A percentile compares a stretch with the other conserved stretches of the same genome.
These are phyloP conservation scores for Drosophila quasianomalipes DNA, from an alignment of 2,888 invertebrate genomes.

Conservation along the genomic window DNA sequence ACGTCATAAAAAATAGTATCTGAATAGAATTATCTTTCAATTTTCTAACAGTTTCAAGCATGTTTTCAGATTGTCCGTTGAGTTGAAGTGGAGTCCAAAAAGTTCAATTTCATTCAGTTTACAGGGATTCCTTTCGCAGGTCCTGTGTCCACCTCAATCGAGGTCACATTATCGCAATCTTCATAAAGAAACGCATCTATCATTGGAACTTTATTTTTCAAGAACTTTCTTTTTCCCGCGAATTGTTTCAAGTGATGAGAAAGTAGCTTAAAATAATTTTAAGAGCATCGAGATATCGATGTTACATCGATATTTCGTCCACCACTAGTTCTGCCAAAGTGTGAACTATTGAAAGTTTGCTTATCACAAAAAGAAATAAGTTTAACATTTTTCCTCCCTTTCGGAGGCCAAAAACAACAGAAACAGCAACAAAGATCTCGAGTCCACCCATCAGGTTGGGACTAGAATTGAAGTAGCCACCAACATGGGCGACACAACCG, in stretches of 20 bases:
- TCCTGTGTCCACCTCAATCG: no score
- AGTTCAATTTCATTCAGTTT: background rate
- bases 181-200: background rate
- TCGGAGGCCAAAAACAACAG: slow-evolving; percentile 42
- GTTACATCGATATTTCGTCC: background rate
- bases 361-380: background rate
- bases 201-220: background rate
- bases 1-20: slow-evolving; percentile 16
- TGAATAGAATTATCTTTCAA: no score
- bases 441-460: slow-evolving; percentile 73
- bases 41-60: no score
- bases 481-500: slow-evolving; percentile 71
- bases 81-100: background rate
- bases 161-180: background rate
- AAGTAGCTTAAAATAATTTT: background rate
- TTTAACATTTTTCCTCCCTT: no score
- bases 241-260: background rate
- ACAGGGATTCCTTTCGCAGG: background rate
- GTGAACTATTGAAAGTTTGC: background rate
- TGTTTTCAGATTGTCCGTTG: no score
- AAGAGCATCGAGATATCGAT: background rate
- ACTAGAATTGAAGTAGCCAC: slow-evolving; percentile 57
- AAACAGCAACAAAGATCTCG: slow-evolving; percentile 34
- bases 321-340: background rate
- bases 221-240: background rate